Conservation (phyloP, 2,113 vertebrate genomes). For the Oxygymnocypris stewartii region DNA sequence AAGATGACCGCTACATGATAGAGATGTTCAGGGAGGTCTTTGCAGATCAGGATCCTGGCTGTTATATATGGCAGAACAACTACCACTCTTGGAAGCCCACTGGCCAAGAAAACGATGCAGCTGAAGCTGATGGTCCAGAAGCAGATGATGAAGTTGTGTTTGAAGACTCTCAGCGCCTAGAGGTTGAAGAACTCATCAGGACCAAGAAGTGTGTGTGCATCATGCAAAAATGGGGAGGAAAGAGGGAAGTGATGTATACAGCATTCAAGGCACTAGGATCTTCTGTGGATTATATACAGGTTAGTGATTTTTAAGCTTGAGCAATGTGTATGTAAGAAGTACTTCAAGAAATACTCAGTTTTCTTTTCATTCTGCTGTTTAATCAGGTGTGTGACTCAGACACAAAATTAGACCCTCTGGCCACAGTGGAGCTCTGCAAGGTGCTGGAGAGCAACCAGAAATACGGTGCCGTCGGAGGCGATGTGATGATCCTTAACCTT, state of each 20-base stretch:
- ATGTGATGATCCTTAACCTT: constrained; percentile 87
- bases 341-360: not conserved
- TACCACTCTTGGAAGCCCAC: constrained; percentile 78
- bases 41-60: constrained; percentile 77
- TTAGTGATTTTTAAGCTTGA: constrained; percentile 52
- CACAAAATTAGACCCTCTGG: constrained; percentile 84
- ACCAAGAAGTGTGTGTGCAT: constrained; percentile 84
- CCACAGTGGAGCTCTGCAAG: constrained; percentile 83
- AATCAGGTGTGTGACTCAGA: constrained; percentile 89
- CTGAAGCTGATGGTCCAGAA: not conserved
- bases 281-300: constrained; percentile 88
- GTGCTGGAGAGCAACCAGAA: constrained; percentile 82
- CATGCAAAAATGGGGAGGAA: constrained; percentile 92
- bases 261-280: constrained; percentile 86
- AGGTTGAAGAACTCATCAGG: constrained; percentile 81
- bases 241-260: constrained; percentile 92
- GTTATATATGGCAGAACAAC: constrained; percentile 83
- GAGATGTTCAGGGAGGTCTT: constrained; percentile 89
- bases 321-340: not conserved
- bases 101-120: constrained; percentile 26
- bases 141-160: constrained; percentile 61
- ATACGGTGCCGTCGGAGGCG: constrained; percentile 87
- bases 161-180: constrained; percentile 75
- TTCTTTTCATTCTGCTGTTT: constrained; percentile 10
- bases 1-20: constrained; percentile 87